Evolutionary conservation across 2,888 invertebrate species (phyloP), one percentile per base, ranked within the genome.

Genomic region (Bombyx huttoni): DNA sequence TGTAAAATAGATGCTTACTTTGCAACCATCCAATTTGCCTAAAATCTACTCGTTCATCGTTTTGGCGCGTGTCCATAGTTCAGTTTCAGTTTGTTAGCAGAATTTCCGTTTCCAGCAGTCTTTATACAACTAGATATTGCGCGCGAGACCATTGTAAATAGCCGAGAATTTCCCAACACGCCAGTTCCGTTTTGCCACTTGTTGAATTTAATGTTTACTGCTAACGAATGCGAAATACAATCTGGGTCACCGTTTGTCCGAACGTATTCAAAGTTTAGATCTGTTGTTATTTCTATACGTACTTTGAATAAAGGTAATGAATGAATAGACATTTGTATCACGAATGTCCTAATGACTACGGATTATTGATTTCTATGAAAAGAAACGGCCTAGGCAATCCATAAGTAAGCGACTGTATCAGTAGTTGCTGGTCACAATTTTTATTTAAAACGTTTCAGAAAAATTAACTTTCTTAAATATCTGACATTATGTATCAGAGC

Each of bases 161-260:
- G 33, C 24, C 12, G n/a, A 50, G 50, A 47, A 13, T 51, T 10
- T 50, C 13, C 48, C 7, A 13, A 48, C 33, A 48, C 46, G 24
- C 40, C 40, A 35, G 40, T 47, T 54, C 53, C 53, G 56, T 55
- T 53, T 54, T 46, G 35, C 55, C 59, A 65, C 67, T 68, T 70
- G 68, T 68, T 68, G 62, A 58, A 55, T 64, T 59, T 54, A 51
- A 53, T 51, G 50, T 49, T 55, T 50, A 47, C 13, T 47, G 33
- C 46, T 24, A 46, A 48, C 24, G 24, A 24, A 7, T 10, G 6
- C 35, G 46, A 14, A 40, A 12, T 7, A 40, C 40, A 50, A 52
- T 50, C 50, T 52, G 40, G 46, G 50, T 50, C 52, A 52, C 50
- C 40, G 40, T 47, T 40, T 40, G 40, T 40, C 40, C 40, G 40